phyloP scores from a whole-genome alignment of 2,797 vertebrate species.

The Pangasius larnaudii region DNA sequence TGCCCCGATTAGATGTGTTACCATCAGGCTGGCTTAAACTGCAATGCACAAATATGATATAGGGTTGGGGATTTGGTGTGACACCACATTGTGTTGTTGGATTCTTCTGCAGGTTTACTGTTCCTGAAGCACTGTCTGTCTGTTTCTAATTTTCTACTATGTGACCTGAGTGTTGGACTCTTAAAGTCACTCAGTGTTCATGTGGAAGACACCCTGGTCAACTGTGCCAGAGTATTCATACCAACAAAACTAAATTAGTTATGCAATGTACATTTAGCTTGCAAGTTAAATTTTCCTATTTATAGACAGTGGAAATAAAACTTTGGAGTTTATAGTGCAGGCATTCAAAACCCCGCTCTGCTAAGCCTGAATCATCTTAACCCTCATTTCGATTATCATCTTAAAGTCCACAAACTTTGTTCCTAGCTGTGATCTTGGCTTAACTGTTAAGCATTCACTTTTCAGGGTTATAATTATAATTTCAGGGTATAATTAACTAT shows the following conservation, averaged over 20 bases:
- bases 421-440: background rate
- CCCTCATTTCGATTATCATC: no score
- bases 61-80: background rate
- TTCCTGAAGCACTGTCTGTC: background rate
- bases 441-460: background rate
- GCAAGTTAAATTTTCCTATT: background rate
- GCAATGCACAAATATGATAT: conserved; percentile 15
- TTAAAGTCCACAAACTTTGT: background rate
- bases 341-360: background rate
- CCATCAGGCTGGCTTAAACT: conserved; percentile 28
- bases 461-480: background rate
- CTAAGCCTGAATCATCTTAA: background rate
- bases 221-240: no score
- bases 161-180: background rate
- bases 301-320: background rate
- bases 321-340: background rate
- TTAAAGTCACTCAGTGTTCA: background rate
- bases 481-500: background rate
- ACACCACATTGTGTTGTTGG: background rate
- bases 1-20: conserved; percentile 31
- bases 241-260: background rate
- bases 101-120: background rate
- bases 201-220: background rate
- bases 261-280: background rate
- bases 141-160: background rate